Percentiles rank a stretch among this genome's conserved stretches.
Conservation (phyloP, 2,888 invertebrate genomes). For the Phyllotreta striolata region DNA sequence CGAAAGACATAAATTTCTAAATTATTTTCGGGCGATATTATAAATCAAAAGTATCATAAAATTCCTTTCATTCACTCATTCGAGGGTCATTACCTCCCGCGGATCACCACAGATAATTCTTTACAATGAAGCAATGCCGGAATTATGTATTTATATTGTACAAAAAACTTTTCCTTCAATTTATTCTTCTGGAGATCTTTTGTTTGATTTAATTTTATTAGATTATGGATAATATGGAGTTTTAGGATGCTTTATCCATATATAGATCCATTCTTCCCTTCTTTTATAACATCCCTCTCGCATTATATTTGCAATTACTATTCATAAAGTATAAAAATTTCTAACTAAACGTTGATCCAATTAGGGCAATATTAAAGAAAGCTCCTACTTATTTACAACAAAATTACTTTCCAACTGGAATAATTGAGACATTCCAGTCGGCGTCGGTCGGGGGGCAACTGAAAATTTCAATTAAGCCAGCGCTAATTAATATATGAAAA, state of each 20-base stretch:
- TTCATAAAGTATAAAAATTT: not conserved
- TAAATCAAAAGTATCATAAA: slow-evolving; percentile 43
- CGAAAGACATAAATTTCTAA: slow-evolving; percentile 43
- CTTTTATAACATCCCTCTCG: no score
- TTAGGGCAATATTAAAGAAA: slow-evolving; percentile 4
- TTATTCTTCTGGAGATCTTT: no score
- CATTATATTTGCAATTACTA: no score
- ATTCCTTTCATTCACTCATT: slow-evolving; percentile 14
- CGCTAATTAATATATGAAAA: slow-evolving; percentile 38
- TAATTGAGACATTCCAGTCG: slow-evolving; percentile 24
- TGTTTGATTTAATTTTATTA: no score
- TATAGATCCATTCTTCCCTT: no score
- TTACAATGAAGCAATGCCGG: slow-evolving; percentile 3
- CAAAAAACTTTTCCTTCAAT: no score
- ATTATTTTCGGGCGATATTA: slow-evolving; percentile 39
- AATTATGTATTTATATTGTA: slow-evolving; percentile 9
- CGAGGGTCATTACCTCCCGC: slow-evolving; percentile 16
- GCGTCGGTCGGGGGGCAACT: slow-evolving; percentile 11
- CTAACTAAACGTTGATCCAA: slow-evolving; percentile 3
- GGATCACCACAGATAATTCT: not conserved
- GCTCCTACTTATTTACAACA: slow-evolving; percentile 16
- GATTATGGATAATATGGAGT: no score
- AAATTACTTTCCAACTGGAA: slow-evolving; percentile 25
- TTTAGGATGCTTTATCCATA: no score
- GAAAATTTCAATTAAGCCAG: slow-evolving; percentile 32